Percentiles rank a stretch among this genome's conserved stretches.
Conservation (phyloP, 2,797 vertebrate genomes). For the Leucoraja ocellata region DNA sequence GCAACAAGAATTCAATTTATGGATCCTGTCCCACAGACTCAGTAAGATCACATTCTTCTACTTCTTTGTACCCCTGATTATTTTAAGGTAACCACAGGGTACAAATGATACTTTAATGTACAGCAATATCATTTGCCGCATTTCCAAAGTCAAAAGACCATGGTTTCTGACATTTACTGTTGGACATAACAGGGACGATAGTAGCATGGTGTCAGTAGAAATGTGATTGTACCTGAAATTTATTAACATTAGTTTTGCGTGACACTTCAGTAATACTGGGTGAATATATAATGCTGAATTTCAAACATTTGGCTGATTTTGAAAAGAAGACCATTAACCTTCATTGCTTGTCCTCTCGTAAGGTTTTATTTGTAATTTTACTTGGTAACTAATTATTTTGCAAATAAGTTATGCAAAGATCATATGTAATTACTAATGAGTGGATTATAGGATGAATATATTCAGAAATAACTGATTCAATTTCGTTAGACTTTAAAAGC, state of each 20-base stretch:
- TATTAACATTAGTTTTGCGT: not conserved
- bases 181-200: not conserved
- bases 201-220: not conserved
- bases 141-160: not conserved
- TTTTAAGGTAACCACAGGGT: not conserved
- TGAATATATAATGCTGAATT: no score
- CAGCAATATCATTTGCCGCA: not conserved
- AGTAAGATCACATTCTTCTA: not conserved
- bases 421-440: no score
- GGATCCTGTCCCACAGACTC: not conserved
- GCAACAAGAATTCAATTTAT: not conserved
- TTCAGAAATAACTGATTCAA: not conserved
- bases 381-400: no score
- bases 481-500: not conserved
- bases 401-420: no score
- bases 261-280: not conserved
- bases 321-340: no score
- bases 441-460: not conserved
- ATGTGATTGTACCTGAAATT: not conserved
- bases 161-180: not conserved
- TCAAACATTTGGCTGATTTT: no score
- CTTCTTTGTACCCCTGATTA: no score
- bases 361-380: no score
- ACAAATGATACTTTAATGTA: not conserved
- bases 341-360: no score